A percentile compares a stretch with the other conserved stretches of the same genome.
These are phyloP conservation scores for Desmophyllum pertusum DNA, from an alignment of 92 coral and sea anemone genomes.

Conservation along the genomic window DNA sequence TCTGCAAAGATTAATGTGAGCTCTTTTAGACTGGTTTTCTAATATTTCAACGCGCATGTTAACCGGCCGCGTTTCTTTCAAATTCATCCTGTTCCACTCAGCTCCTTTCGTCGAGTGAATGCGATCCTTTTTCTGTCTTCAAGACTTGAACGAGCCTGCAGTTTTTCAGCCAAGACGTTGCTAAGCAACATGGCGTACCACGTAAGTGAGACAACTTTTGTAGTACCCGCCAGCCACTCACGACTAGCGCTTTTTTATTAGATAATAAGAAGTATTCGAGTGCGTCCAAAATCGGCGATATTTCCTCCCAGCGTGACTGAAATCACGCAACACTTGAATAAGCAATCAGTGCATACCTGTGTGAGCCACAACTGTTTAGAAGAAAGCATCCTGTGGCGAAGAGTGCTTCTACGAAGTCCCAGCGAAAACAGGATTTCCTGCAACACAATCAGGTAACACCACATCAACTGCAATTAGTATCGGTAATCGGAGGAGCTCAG, in stretches of 20 bases:
- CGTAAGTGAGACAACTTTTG: not conserved
- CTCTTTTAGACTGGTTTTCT: not conserved
- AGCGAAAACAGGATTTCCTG: conserved; percentile 91
- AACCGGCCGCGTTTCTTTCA: not conserved
- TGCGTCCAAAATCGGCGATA: not conserved
- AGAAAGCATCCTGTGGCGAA: conserved; percentile 87
- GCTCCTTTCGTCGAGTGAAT: not conserved
- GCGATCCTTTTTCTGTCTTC: not conserved
- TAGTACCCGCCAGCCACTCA: not conserved
- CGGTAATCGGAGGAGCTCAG: no score
- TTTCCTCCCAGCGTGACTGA: not conserved
- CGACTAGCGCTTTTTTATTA: no score
- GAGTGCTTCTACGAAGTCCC: conserved; percentile 83
- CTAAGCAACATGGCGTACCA: not conserved
- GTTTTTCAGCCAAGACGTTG: not conserved
- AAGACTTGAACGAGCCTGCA: not conserved
- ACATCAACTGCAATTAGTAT: not conserved
- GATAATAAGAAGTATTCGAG: no score
- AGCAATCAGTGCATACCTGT: conserved; percentile 62
- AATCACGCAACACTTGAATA: not conserved
- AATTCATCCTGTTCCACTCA: no score
- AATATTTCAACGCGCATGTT: not conserved
- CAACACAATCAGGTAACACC: not conserved
- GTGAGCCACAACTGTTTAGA: conserved; percentile 89
- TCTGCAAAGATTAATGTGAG: conserved; percentile 35